These are phyloP conservation scores for Notarius quadriscutis DNA, from an alignment of 2,113 vertebrate genomes.

Conservation along the genomic window DNA sequence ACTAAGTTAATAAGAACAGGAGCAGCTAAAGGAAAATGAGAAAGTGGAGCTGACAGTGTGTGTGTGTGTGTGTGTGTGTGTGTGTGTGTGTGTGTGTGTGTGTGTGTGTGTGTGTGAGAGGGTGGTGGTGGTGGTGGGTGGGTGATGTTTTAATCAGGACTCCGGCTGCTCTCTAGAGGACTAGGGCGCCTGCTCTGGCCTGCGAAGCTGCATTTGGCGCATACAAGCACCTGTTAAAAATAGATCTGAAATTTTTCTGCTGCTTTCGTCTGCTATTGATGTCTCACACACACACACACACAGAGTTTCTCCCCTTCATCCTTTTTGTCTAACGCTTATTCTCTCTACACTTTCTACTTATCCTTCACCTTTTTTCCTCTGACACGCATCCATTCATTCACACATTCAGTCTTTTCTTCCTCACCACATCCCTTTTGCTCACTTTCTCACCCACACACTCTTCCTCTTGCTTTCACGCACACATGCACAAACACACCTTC, in stretches of 20 bases:
- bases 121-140: not conserved
- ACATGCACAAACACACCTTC: not conserved
- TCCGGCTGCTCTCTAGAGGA: conserved; percentile 44
- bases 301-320: not conserved
- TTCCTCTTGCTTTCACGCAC: not conserved
- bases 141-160: conserved; percentile 50
- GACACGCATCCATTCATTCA: not conserved
- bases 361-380: not conserved
- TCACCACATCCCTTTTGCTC: not conserved
- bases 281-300: conserved; percentile 39
- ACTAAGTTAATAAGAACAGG: not conserved
- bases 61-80: conserved; percentile 13
- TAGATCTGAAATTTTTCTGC: conserved; percentile 49
- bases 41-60: not conserved
- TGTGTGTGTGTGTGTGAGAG: conserved; percentile 1
- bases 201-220: conserved; percentile 52
- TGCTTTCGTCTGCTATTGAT: conserved; percentile 47
- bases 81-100: conserved; percentile 6
- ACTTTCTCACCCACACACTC: not conserved
- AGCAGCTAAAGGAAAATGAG: not conserved
- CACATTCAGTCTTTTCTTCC: not conserved
- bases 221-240: conserved; percentile 57
- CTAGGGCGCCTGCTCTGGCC: conserved; percentile 39
- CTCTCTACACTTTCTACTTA: not conserved
- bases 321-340: not conserved